Evolutionary conservation across 2,797 vertebrate species (phyloP).

Genomic region (Sebastolobus altivelis): DNA sequence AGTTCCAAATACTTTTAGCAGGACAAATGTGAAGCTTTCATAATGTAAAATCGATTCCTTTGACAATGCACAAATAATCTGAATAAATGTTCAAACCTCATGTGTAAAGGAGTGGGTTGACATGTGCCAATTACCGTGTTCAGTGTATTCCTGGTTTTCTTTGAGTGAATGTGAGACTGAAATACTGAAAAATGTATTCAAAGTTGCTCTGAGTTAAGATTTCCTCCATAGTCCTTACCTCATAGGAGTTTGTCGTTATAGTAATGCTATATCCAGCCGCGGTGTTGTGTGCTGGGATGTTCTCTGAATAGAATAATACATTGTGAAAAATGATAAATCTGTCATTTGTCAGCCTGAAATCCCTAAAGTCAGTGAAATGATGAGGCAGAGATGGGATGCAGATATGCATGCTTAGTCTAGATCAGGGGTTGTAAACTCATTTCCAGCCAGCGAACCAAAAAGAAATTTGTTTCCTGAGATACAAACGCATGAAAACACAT

Average conservation of each 20-base stretch:
- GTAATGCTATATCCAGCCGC: conserved; percentile 22
- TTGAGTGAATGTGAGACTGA: background rate
- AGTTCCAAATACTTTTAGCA: background rate
- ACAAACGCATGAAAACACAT: conserved; percentile 33
- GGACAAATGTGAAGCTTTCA: background rate
- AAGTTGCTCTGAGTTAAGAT: conserved; percentile 23
- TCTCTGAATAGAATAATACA: conserved; percentile 52
- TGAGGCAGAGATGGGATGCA: conserved; percentile 48
- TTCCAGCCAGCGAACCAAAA: conserved; percentile 44
- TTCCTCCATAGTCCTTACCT: conserved; percentile 19
- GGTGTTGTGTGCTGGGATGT: conserved; percentile 17
- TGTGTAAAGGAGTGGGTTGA: background rate
- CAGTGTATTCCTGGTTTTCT: background rate
- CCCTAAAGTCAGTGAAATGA: conserved; percentile 58
- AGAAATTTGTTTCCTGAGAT: conserved; percentile 40
- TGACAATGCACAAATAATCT: background rate
- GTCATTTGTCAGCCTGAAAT: conserved; percentile 68
- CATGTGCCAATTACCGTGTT: background rate
- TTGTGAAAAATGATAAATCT: conserved; percentile 45
- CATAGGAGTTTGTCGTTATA: conserved; percentile 25
- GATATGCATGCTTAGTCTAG: conserved; percentile 48
- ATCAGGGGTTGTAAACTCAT: conserved; percentile 53
- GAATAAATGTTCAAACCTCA: background rate
- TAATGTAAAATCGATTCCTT: background rate
- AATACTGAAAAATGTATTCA: background rate